Evolutionary conservation across 2,113 vertebrate species (phyloP).

Genomic region (Melierax canorus): DNA sequence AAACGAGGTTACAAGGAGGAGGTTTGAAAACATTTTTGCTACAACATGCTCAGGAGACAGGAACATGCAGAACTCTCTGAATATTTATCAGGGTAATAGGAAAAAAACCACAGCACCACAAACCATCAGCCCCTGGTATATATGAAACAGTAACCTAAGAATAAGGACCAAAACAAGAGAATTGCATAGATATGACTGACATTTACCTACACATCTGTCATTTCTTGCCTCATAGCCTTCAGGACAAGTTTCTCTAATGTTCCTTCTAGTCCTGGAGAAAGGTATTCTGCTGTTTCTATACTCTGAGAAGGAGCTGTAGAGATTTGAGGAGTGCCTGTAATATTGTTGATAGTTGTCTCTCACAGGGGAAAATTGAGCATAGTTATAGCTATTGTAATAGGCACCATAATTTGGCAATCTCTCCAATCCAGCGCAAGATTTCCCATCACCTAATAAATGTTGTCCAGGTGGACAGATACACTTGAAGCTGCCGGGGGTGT

Average conservation of each 20-base stretch:
- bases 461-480: slow-evolving; percentile 91
- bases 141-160: neutral
- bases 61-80: neutral
- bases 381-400: slow-evolving; percentile 82
- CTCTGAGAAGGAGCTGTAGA: slow-evolving; percentile 86
- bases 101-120: neutral
- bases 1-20: neutral
- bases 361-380: slow-evolving; percentile 81
- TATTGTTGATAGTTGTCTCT: slow-evolving; percentile 81
- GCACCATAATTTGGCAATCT: slow-evolving; percentile 83
- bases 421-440: slow-evolving; percentile 95
- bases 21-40: neutral
- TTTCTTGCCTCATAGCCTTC: slow-evolving; percentile 84
- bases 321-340: slow-evolving; percentile 89
- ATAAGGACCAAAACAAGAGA: slow-evolving; percentile 34
- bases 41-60: neutral
- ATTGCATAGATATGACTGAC: slow-evolving; percentile 67
- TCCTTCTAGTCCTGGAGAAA: slow-evolving; percentile 79
- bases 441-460: slow-evolving; percentile 92
- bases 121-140: neutral
- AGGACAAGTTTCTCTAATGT: slow-evolving; percentile 81
- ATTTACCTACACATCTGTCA: slow-evolving; percentile 91
- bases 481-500: slow-evolving; percentile 94
- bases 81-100: neutral
- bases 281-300: slow-evolving; percentile 76